Evolutionary conservation across 2,797 vertebrate genomes (phyloP), one percentile per base, ranked within the genome.

Genomic region (Thalassophryne amazonica): DNA sequence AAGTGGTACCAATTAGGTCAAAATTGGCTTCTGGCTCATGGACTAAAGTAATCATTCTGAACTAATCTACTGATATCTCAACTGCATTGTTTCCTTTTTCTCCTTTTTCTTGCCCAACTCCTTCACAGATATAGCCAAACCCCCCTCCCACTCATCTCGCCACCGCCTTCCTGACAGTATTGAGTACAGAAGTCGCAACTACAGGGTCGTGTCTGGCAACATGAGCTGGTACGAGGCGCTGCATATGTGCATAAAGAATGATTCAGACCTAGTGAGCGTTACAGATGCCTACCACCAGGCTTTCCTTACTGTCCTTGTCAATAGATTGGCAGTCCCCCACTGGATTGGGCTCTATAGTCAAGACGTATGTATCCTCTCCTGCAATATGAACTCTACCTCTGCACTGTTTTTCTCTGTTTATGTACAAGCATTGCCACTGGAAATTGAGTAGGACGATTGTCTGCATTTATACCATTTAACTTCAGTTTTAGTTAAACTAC

Each of bases 301-400:
- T 34, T 98, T 98, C 89, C 93, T 98, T 57, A 95, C 93, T 0
- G 84, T 98, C 59, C 86, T 96, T 16, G 78, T 95, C 77, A 95
- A 88, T 54, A 92, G 87, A 49, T 76, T 94, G 61, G 92, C 89
- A 16, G 80, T 74, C 31, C 68, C 78, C 9, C 93, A 94, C 85
- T 99, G 95, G 96, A 98, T 99, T 1, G 96, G 97, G 59, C 89
- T 96, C 7, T 92, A 91, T 68, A 93, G 92, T 31, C 56, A 88
- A 13, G 81, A 95, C 17, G 95, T 98, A 92, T 8, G 94, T 90
- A 69, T 62, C 16, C 31, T 41, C 36, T 48, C 21, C 9, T 48
- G 9, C 41, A 30, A 23, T 48, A 33, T 50, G 18, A 14, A 20
- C 30, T 55, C 8, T 60, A 17, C 15, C 4, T 45, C 32, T 59